Evolutionary conservation across 2,888 invertebrate genomes (phyloP).

Genomic region (Diarsia mendica): DNA sequence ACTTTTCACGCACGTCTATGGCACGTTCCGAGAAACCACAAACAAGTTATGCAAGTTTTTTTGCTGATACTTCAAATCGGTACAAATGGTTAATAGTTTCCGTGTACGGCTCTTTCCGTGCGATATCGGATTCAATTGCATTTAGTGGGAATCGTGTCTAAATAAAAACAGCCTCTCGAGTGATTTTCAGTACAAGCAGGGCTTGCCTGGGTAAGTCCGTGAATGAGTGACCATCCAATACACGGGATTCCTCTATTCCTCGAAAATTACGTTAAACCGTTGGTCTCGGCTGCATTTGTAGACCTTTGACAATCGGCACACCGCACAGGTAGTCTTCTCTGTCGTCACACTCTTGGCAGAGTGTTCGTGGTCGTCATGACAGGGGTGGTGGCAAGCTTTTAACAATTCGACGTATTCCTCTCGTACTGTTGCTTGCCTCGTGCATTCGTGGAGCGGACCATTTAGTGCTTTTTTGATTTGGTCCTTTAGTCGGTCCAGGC

Average conservation of each 20-base stretch:
- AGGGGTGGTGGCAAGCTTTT: too few species aligned
- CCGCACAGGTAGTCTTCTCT: too few species aligned
- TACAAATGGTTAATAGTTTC: constrained; percentile 21
- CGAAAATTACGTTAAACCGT: neutral
- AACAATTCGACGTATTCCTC: too few species aligned
- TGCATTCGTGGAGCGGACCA: too few species aligned
- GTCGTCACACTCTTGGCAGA: too few species aligned
- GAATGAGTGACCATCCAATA: too few species aligned
- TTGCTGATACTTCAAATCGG: constrained; percentile 22
- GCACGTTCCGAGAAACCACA: constrained; percentile 32
- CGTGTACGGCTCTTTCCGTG: neutral
- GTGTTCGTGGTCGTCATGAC: too few species aligned
- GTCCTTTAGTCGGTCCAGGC: too few species aligned
- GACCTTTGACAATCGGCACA: too few species aligned
- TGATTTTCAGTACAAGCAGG: neutral
- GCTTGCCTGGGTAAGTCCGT: too few species aligned
- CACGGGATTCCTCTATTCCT: neutral
- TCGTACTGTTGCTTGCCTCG: too few species aligned
- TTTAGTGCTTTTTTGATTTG: too few species aligned
- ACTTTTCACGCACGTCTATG: neutral
- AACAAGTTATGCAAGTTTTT: constrained; percentile 50
- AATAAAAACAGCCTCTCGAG: neutral
- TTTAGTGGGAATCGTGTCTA: neutral
- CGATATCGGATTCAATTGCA: neutral
- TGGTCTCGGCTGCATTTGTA: neutral